Evolutionary conservation across 2,888 invertebrate species (phyloP), one percentile per base, ranked within the genome.

Genomic region (Drymonia ruficornis): DNA sequence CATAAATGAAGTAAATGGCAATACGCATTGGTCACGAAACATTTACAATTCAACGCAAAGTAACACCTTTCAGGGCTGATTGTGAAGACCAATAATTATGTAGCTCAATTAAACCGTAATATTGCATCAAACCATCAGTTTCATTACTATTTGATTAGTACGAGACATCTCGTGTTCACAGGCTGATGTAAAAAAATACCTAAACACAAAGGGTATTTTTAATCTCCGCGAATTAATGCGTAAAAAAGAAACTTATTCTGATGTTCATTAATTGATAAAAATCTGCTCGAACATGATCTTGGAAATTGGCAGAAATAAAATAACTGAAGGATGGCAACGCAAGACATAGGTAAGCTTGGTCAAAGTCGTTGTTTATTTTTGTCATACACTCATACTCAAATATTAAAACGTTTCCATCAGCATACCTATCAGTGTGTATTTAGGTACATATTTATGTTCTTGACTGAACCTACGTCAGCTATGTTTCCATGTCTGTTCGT

Each of bases 401-500:
- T 40, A 16, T 40, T 16, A 15, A 40, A 40, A 40, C 7, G 2
- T 40, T 40, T 40, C 16, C 16, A 5, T 36, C 36, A 36, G n/a
- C 36, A 16, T 40, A 11, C 16, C 4, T 38, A 23, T 9, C 19
- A 8, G n/a, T 9, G n/a, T 45, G 45, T 3, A n/a, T 7, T 31
- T 51, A 43, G 43, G 18, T 29, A 48, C 43, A 50, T 47, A 16
- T 43, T 43, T 16, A 19, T 13, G 16, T 40, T 40, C 8, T 40
- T 9, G 8, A 40, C 16, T 15, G 7, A 15, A 40, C 16, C 15
- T 18, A 56, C 63, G 63, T 64, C 62, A 66, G 62, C 57, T 63
- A 62, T 59, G 56, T 55, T 48, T 61, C 52, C 54, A 49, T 55
- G 53, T 61, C 67, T 72, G 77, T 75, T 75, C 73, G 70, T 72